A percentile compares a stretch with the other conserved stretches of the same genome.
phyloP scores from a whole-genome alignment of 2,797 vertebrate species.

The Takifugu ocellatus region DNA sequence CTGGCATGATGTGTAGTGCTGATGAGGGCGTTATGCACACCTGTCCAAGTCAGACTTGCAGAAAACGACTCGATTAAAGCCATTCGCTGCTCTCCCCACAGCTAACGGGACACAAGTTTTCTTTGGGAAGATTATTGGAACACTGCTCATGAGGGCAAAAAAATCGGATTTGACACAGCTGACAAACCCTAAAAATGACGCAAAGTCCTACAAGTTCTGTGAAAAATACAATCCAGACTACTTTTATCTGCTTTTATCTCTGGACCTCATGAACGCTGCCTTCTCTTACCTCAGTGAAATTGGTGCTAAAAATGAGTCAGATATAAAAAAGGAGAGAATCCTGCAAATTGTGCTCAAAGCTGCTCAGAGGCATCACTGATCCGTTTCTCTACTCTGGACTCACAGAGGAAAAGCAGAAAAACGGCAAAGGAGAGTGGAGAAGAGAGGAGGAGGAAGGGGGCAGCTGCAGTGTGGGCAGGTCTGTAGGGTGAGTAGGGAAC shows the following conservation, averaged over 20 bases:
- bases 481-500: conserved; percentile 81
- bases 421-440: conserved; percentile 60
- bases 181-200: conserved; percentile 44
- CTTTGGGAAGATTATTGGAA: conserved; percentile 53
- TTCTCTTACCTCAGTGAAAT: conserved; percentile 33
- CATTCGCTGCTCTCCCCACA: conserved; percentile 83
- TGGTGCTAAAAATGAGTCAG: conserved; percentile 48
- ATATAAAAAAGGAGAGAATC: conserved; percentile 24
- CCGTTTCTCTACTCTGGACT: conserved; percentile 61
- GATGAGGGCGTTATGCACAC: conserved; percentile 69
- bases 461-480: conserved; percentile 71
- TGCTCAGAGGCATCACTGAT: conserved; percentile 41
- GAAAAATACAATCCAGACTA: conserved; percentile 22
- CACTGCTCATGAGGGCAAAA: conserved; percentile 47
- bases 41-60: conserved; percentile 74
- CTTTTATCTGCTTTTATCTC: conserved; percentile 30
- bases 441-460: conserved; percentile 64
- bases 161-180: conserved; percentile 9
- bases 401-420: conserved; percentile 49
- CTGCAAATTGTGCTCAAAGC: conserved; percentile 34
- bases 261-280: conserved; percentile 37
- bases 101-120: conserved; percentile 71
- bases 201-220: conserved; percentile 16
- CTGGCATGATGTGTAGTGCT: conserved; percentile 58
- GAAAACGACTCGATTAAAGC: conserved; percentile 70